phyloP scores from a whole-genome alignment of 2,113 vertebrate species.

The Furnarius figulus region DNA sequence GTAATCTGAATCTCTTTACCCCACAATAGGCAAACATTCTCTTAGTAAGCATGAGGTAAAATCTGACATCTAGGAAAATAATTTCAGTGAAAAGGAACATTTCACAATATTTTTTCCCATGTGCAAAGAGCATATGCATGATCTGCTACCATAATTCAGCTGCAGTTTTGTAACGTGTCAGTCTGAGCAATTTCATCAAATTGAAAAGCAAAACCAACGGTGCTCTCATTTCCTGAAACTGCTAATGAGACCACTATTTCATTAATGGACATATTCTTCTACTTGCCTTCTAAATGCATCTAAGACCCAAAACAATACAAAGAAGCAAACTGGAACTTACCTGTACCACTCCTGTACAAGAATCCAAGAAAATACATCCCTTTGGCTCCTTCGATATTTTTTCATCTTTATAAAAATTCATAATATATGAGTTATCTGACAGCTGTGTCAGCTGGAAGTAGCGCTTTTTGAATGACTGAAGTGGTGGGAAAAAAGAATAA shows the following conservation, averaged over 20 bases:
- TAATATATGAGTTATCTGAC: constrained; percentile 97
- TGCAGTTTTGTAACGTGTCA: neutral
- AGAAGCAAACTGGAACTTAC: constrained; percentile 69
- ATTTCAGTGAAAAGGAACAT: neutral
- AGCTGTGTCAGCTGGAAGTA: constrained; percentile 97
- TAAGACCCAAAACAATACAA: neutral
- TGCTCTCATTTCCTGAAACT: neutral
- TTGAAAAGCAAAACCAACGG: neutral
- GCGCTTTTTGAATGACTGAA: constrained; percentile 95
- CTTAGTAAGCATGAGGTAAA: neutral
- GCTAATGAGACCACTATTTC: neutral
- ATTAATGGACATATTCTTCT: accelerated
- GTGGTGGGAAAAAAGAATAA: neutral
- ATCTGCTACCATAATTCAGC: neutral
- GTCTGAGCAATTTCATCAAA: neutral
- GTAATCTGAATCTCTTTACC: neutral
- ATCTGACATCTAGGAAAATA: neutral
- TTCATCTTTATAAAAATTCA: constrained; percentile 99
- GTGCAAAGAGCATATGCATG: neutral
- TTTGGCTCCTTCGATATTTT: constrained; percentile 99
- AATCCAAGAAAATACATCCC: constrained; percentile 98
- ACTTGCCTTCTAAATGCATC: neutral
- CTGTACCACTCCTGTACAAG: constrained; percentile 95
- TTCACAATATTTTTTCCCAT: neutral
- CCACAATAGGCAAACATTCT: neutral